Evolutionary conservation across 2,888 invertebrate species (phyloP).

Genomic region (Phyllotreta cruciferae): DNA sequence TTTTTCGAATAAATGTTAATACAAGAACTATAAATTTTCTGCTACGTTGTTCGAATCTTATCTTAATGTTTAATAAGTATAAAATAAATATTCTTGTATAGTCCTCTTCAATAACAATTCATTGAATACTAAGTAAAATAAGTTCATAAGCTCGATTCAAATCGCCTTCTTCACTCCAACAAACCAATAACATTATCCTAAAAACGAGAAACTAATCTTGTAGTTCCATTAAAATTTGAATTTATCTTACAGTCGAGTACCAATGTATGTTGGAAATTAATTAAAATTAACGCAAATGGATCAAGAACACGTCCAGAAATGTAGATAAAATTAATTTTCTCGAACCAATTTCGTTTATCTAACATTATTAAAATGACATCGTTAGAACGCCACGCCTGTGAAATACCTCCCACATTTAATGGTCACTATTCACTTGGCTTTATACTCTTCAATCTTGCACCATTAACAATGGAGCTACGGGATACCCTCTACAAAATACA

Average conservation of each 20-base stretch:
- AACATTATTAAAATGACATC: slow-evolving; percentile 56
- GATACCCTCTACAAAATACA: slow-evolving; percentile 62
- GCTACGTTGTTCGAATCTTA: background rate
- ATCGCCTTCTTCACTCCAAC: slow-evolving; percentile 15
- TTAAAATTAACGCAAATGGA: slow-evolving; percentile 51
- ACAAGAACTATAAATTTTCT: too few species aligned
- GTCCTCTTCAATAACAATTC: slow-evolving; percentile 19
- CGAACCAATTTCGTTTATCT: slow-evolving; percentile 54
- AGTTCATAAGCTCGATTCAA: slow-evolving; percentile 10
- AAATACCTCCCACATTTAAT: slow-evolving; percentile 58
- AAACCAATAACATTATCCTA: slow-evolving; percentile 19
- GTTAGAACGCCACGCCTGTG: slow-evolving; percentile 54
- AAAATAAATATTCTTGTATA: slow-evolving; percentile 21
- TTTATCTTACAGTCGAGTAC: slow-evolving; percentile 32
- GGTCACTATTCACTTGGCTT: slow-evolving; percentile 57
- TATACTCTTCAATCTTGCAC: slow-evolving; percentile 59
- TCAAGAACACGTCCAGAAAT: slow-evolving; percentile 32
- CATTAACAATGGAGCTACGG: slow-evolving; percentile 61
- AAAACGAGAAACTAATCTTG: slow-evolving; percentile 27
- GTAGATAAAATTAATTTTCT: slow-evolving; percentile 51
- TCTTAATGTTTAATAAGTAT: slow-evolving; percentile 7
- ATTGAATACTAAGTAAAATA: slow-evolving; percentile 23
- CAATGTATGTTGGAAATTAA: slow-evolving; percentile 41
- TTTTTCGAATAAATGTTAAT: too few species aligned
- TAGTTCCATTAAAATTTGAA: slow-evolving; percentile 31